phyloP scores from a whole-genome alignment of 2,888 invertebrate genomes.

The Idaea straminata region DNA sequence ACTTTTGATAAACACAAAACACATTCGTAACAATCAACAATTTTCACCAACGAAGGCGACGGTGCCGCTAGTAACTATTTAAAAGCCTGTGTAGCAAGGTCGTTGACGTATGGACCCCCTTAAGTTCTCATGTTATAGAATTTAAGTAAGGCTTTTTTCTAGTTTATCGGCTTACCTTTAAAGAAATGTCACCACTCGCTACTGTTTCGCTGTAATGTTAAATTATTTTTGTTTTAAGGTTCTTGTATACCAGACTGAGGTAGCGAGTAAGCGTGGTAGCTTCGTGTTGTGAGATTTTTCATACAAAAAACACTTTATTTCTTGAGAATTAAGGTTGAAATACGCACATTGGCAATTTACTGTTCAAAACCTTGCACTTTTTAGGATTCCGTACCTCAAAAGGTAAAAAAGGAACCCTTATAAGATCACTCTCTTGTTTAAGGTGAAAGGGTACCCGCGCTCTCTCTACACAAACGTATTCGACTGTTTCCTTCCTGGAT shows the following conservation, averaged over 20 bases:
- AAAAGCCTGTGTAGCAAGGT: too few relatives aligned
- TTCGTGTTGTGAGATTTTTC: conserved; percentile 32
- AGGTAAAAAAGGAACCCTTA: not conserved
- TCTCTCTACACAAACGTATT: too few relatives aligned
- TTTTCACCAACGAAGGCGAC: too few relatives aligned
- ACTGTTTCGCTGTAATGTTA: not conserved
- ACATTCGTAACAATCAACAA: too few relatives aligned
- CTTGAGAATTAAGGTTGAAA: conserved; percentile 19
- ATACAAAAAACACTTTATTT: conserved; percentile 26
- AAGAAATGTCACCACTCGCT: not conserved
- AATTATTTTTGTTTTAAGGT: conserved; percentile 5
- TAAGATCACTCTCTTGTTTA: not conserved
- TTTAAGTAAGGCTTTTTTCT: too few relatives aligned
- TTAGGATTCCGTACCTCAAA: not conserved
- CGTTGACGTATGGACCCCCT: too few relatives aligned
- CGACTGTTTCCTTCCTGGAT: too few relatives aligned
- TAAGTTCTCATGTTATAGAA: too few relatives aligned
- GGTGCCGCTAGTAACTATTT: too few relatives aligned
- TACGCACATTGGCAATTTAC: conserved; percentile 16
- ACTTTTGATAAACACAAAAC: too few relatives aligned
- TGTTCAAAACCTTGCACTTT: not conserved
- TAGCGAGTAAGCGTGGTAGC: conserved; percentile 27
- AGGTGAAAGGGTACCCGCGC: too few relatives aligned
- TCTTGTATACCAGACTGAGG: conserved; percentile 39
- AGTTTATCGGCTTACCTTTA: too few relatives aligned